phyloP scores from a whole-genome alignment of 2,113 vertebrate genomes.

The Lophura nycthemera region DNA sequence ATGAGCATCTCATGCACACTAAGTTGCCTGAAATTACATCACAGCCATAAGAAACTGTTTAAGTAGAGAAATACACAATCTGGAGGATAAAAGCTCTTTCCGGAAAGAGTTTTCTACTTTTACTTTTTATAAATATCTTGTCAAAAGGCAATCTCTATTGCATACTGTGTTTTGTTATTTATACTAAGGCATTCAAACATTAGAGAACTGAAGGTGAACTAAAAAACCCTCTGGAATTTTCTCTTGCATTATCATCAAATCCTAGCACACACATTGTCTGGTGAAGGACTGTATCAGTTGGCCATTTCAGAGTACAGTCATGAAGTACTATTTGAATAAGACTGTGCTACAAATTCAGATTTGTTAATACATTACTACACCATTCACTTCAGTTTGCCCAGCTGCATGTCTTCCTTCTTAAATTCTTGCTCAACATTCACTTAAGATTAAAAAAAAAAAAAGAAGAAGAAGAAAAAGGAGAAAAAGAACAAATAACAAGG shows the following conservation, averaged over 20 bases:
- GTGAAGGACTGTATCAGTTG: background rate
- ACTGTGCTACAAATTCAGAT: background rate
- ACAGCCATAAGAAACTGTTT: background rate
- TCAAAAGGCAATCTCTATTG: background rate
- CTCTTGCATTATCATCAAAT: background rate
- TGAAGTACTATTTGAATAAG: accelerated
- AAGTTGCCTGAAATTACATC: background rate
- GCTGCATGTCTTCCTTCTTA: background rate
- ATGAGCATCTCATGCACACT: background rate
- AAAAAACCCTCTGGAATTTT: background rate
- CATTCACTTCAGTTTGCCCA: background rate
- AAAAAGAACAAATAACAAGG: accelerated
- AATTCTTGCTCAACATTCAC: accelerated
- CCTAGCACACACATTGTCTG: background rate
- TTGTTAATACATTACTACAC: accelerated
- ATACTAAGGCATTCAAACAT: background rate
- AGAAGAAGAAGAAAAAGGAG: too few species aligned
- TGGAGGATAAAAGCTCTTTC: background rate
- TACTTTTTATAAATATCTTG: background rate
- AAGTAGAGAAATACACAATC: background rate
- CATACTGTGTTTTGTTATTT: background rate
- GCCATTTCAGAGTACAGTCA: background rate
- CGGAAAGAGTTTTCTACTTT: background rate
- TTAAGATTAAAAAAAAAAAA: background rate
- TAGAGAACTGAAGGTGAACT: background rate